phyloP scores from a whole-genome alignment of 2,113 vertebrate species.

The Rhineura floridana region DNA sequence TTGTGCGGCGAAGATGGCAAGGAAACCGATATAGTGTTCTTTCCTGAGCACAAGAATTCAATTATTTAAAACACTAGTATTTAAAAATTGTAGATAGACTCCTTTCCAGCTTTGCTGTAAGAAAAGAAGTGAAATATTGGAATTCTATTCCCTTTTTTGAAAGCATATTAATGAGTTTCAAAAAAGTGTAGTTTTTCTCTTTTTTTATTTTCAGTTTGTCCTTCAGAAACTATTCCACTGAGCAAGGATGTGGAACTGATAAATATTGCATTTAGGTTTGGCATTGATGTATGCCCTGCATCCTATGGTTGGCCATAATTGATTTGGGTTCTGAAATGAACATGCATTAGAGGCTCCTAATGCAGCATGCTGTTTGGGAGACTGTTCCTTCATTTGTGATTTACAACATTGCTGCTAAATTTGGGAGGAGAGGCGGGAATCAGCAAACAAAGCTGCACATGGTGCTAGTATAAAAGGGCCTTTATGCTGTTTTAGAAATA shows the following conservation, averaged over 20 bases:
- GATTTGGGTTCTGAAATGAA: constrained; percentile 26
- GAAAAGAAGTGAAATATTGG: neutral
- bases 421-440: constrained; percentile 12
- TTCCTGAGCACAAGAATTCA: neutral
- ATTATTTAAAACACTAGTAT: neutral
- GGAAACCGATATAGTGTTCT: neutral
- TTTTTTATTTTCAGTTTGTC: neutral
- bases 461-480: neutral
- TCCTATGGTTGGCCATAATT: constrained; percentile 24
- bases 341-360: constrained; percentile 32
- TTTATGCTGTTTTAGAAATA: constrained; percentile 15
- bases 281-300: constrained; percentile 9
- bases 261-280: constrained; percentile 26
- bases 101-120: neutral
- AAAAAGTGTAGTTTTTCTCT: neutral
- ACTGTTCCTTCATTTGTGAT: constrained; percentile 24
- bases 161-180: constrained; percentile 11
- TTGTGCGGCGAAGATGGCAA: neutral
- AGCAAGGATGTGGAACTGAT: constrained; percentile 21
- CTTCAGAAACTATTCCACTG: constrained; percentile 1
- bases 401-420: constrained; percentile 17
- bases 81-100: neutral
- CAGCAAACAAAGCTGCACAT: constrained; percentile 6
- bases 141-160: neutral
- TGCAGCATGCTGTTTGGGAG: neutral